phyloP scores from a whole-genome alignment of 2,888 invertebrate species.

The Acronicta aceris region DNA sequence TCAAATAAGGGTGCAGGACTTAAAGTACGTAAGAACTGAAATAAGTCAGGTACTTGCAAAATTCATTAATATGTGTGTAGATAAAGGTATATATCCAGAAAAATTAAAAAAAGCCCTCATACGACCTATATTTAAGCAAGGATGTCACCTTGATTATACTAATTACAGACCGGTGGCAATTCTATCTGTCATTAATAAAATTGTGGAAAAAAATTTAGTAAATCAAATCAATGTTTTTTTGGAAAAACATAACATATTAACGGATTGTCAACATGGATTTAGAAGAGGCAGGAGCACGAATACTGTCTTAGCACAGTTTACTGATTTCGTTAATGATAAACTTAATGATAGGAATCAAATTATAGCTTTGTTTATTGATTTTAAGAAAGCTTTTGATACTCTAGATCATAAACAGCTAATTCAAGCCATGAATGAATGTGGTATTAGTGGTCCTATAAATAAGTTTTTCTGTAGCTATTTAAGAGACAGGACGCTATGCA shows the following conservation, averaged over 20 bases:
- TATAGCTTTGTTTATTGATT: conserved; percentile 9
- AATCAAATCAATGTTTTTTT: background rate
- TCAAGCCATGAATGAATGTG: conserved; percentile 4
- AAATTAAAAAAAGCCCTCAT: background rate
- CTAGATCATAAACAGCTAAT: background rate
- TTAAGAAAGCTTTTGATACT: conserved; percentile 9
- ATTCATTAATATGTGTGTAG: background rate
- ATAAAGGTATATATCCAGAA: background rate
- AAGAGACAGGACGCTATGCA: too few relatives aligned
- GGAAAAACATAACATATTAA: background rate
- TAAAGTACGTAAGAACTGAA: background rate
- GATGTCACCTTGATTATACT: background rate
- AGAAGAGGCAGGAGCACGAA: background rate
- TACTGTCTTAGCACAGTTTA: background rate
- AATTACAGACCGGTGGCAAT: conserved; percentile 1
- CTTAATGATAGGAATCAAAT: conserved; percentile 1
- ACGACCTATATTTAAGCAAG: background rate
- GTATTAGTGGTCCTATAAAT: conserved; percentile 3
- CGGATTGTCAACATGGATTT: conserved; percentile 2
- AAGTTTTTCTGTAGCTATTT: background rate
- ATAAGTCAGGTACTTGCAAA: background rate
- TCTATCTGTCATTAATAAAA: background rate
- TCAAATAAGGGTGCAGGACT: background rate
- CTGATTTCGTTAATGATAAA: conserved; percentile 1
- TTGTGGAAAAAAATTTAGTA: background rate